phyloP scores from a whole-genome alignment of 2,797 vertebrate genomes.

The Sarcoramphus papa region DNA sequence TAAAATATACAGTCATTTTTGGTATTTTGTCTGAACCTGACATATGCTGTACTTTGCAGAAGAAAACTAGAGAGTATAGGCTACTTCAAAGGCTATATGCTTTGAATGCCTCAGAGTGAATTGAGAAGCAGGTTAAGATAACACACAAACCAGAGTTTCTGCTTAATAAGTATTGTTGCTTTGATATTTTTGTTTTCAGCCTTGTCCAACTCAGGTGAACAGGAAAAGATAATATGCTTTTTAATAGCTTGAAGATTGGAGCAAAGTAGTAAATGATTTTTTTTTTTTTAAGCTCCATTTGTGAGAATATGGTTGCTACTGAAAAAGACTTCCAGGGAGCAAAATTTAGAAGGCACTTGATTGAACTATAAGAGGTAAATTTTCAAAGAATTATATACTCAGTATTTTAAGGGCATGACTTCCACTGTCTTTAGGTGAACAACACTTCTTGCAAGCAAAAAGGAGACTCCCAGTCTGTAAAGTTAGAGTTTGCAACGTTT shows the following conservation, averaged over 20 bases:
- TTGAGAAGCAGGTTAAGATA: background rate
- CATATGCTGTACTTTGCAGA: background rate
- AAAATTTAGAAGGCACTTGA: background rate
- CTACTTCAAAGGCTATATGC: background rate
- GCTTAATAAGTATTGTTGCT: background rate
- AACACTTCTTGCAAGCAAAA: background rate
- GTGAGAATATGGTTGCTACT: background rate
- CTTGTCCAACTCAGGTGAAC: background rate
- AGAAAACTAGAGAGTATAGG: background rate
- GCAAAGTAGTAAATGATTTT: background rate
- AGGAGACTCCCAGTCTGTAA: background rate
- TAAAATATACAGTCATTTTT: constrained; percentile 70
- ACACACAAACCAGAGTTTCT: background rate
- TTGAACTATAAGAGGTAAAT: background rate
- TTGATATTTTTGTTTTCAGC: constrained; percentile 4
- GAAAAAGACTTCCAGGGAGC: background rate
- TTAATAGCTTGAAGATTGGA: background rate
- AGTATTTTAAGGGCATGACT: background rate
- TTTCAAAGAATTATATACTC: background rate
- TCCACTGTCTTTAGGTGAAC: background rate
- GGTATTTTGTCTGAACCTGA: constrained; percentile 40
- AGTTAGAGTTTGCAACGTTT: background rate
- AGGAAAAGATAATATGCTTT: background rate
- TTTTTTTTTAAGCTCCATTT: background rate
- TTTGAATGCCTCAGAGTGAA: constrained; percentile 10